These are phyloP conservation scores for Minunthozetes semirufus DNA, from an alignment of 2,888 invertebrate species.

Conservation along the genomic window DNA sequence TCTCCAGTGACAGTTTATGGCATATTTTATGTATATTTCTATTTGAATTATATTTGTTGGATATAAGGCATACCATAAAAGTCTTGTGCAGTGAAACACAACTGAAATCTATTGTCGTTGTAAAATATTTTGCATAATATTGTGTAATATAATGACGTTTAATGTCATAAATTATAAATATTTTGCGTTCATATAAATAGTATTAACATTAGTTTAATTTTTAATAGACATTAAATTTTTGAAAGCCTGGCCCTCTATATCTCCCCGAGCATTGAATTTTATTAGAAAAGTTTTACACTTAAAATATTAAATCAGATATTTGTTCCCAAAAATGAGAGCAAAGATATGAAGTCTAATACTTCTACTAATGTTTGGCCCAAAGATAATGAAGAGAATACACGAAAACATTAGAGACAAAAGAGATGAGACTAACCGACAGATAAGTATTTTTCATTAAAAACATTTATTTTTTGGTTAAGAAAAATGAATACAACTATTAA, in stretches of 20 bases:
- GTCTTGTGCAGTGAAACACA: neutral
- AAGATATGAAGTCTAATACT: neutral
- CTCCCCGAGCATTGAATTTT: no score
- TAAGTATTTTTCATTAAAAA: conserved; percentile 8
- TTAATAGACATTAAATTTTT: neutral
- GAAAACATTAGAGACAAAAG: neutral
- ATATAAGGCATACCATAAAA: neutral
- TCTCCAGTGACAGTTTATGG: neutral
- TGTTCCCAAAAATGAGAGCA: neutral
- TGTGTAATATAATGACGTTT: neutral
- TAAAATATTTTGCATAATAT: conserved; percentile 1
- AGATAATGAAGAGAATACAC: conserved; percentile 10
- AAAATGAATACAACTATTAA: neutral
- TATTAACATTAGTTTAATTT: neutral
- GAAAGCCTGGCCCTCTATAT: no score
- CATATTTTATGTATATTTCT: conserved; percentile 5
- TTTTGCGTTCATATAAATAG: neutral
- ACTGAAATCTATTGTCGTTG: neutral
- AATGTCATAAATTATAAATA: neutral
- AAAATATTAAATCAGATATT: conserved; percentile 12
- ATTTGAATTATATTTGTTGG: neutral
- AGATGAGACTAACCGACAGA: neutral
- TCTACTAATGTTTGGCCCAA: neutral
- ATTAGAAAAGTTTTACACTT: neutral
- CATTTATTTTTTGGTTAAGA: neutral